Percentiles rank a stretch among this genome's conserved stretches.
Evolutionary conservation across 2,797 vertebrate species (phyloP).

Genomic region (Podarcis siculus): DNA sequence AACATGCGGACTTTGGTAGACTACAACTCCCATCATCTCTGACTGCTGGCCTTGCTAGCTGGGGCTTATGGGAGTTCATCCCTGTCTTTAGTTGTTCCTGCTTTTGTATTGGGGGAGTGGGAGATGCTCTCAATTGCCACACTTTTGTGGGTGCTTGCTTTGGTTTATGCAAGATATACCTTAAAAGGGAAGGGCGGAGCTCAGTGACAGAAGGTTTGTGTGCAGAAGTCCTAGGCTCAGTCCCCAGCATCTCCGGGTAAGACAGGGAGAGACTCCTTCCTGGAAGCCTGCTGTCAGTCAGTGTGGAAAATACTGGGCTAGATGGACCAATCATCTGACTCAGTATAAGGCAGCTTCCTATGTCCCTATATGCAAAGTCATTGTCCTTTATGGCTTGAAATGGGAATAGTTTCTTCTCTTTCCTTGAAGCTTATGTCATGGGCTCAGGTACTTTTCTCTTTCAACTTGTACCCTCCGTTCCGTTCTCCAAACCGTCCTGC

Average conservation of each 20-base stretch:
- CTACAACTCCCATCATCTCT: background rate
- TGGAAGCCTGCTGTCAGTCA: too few species aligned
- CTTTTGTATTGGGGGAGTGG: background rate
- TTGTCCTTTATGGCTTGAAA: background rate
- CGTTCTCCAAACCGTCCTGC: background rate
- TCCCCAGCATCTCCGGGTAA: too few species aligned
- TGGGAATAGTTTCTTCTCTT: background rate
- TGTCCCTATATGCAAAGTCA: background rate
- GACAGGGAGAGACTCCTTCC: too few species aligned
- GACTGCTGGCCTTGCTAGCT: background rate
- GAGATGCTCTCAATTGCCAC: background rate
- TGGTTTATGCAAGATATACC: background rate
- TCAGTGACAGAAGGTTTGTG: too few species aligned
- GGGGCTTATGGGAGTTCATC: background rate
- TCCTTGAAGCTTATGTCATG: background rate
- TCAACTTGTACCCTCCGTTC: background rate
- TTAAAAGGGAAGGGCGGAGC: too few species aligned
- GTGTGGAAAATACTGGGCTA: too few species aligned
- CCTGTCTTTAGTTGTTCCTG: background rate
- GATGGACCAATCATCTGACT: too few species aligned
- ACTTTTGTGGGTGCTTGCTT: background rate
- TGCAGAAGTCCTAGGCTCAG: background rate
- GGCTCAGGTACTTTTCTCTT: background rate
- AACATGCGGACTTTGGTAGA: background rate
- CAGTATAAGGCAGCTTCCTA: too few species aligned